Conservation (phyloP, 2,113 vertebrate species). For the Lethenteron reissneri region DNA sequence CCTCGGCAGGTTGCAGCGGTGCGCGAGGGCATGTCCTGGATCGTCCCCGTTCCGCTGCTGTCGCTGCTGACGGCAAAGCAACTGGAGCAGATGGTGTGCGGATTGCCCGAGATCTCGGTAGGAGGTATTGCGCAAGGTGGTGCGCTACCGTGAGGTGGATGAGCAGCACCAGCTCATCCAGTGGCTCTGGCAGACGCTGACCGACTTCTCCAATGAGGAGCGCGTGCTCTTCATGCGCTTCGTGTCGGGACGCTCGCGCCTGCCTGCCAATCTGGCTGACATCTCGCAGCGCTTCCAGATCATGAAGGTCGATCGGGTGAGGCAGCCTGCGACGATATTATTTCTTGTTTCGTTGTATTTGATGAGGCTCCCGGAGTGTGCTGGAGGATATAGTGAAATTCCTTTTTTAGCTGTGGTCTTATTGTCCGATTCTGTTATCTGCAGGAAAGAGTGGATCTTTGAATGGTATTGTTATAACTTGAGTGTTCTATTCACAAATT, state of each 20-base stretch:
- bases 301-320: slow-evolving; percentile 60
- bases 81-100: slow-evolving; percentile 52
- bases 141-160: slow-evolving; percentile 46
- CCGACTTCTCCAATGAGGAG: slow-evolving; percentile 53
- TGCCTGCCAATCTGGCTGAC: slow-evolving; percentile 50
- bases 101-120: slow-evolving; percentile 55
- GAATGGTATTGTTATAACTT: no score
- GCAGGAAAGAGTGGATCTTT: no score
- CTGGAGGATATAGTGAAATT: not conserved
- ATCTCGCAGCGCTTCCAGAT: slow-evolving; percentile 59
- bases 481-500: no score
- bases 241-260: slow-evolving; percentile 42
- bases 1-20: slow-evolving; percentile 38
- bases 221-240: slow-evolving; percentile 56
- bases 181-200: slow-evolving; percentile 53
- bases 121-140: slow-evolving; percentile 48
- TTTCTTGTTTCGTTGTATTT: not conserved
- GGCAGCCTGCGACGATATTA: slow-evolving; percentile 9
- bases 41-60: slow-evolving; percentile 39
- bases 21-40: slow-evolving; percentile 58
- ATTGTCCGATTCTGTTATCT: not conserved
- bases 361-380: not conserved
- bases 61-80: slow-evolving; percentile 49
- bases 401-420: not conserved
- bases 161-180: slow-evolving; percentile 47